phyloP scores from a whole-genome alignment of 2,113 vertebrate species.

The Cyprinus carpio region DNA sequence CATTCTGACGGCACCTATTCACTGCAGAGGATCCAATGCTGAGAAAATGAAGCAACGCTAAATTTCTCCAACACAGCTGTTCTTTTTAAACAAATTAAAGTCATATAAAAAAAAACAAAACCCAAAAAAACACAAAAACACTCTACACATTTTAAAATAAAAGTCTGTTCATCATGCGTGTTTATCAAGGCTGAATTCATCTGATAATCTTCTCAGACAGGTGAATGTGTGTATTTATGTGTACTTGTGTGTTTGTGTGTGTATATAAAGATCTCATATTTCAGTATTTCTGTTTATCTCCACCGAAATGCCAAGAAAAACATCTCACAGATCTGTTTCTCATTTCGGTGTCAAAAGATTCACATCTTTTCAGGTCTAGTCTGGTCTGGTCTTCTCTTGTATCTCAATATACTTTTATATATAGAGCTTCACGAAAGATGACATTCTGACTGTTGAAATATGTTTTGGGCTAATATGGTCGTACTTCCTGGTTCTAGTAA shows the following conservation, averaged over 20 bases:
- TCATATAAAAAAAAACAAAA: neutral
- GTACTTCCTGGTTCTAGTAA: too few species aligned
- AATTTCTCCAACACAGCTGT: too few species aligned
- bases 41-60: too few species aligned
- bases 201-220: neutral
- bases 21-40: too few species aligned
- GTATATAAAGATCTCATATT: neutral
- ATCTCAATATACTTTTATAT: neutral
- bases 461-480: neutral
- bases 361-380: conserved; percentile 7
- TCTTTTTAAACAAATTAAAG: neutral
- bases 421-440: neutral
- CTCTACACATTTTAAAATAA: neutral
- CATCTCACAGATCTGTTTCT: neutral
- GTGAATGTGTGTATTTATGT: neutral
- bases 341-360: neutral
- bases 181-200: neutral
- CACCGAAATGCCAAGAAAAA: neutral
- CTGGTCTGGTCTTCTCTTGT: neutral
- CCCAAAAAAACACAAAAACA: neutral
- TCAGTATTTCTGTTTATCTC: neutral
- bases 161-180: neutral
- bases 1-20: too few species aligned
- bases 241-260: neutral
- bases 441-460: neutral